Conservation (phyloP, 2,888 invertebrate genomes). For the Coecobrya sp. region DNA sequence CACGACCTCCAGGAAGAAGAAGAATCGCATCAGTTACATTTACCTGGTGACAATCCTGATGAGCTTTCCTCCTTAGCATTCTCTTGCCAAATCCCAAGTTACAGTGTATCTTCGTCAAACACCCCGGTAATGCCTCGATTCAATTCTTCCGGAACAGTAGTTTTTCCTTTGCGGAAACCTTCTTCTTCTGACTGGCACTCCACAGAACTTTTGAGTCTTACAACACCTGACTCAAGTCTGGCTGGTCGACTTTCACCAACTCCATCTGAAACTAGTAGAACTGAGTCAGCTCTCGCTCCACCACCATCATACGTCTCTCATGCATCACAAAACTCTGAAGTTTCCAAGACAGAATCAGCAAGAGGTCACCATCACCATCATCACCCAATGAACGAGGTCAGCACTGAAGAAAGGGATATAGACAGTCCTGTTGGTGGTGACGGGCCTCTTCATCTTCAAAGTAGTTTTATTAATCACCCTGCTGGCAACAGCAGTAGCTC, state of each 20-base stretch:
- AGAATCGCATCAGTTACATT: slow-evolving; percentile 32
- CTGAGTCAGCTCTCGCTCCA: slow-evolving; percentile 84
- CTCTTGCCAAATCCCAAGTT: slow-evolving; percentile 74
- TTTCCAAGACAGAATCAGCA: slow-evolving; percentile 85
- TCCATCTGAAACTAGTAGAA: slow-evolving; percentile 84
- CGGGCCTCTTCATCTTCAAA: slow-evolving; percentile 17
- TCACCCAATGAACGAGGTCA: slow-evolving; percentile 45
- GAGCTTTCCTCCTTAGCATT: slow-evolving; percentile 52
- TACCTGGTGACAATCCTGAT: slow-evolving; percentile 69
- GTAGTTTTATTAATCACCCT: slow-evolving; percentile 39
- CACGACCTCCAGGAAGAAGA: neutral
- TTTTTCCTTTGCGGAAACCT: slow-evolving; percentile 79
- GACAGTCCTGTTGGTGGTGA: slow-evolving; percentile 46
- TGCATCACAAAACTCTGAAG: slow-evolving; percentile 84
- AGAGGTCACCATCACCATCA: slow-evolving; percentile 64
- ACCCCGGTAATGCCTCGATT: slow-evolving; percentile 85
- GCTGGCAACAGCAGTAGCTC: neutral
- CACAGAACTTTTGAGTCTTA: slow-evolving; percentile 77
- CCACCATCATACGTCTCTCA: slow-evolving; percentile 85
- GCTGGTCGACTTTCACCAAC: slow-evolving; percentile 84
- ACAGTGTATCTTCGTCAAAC: slow-evolving; percentile 83
- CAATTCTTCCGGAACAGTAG: slow-evolving; percentile 80
- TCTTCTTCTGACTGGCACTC: slow-evolving; percentile 79
- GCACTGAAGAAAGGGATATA: slow-evolving; percentile 60
- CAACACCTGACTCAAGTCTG: slow-evolving; percentile 80